Base-by-base conservation (phyloP, 2,113 vertebrate genomes). In the Ceyx margarethae region DNA sequence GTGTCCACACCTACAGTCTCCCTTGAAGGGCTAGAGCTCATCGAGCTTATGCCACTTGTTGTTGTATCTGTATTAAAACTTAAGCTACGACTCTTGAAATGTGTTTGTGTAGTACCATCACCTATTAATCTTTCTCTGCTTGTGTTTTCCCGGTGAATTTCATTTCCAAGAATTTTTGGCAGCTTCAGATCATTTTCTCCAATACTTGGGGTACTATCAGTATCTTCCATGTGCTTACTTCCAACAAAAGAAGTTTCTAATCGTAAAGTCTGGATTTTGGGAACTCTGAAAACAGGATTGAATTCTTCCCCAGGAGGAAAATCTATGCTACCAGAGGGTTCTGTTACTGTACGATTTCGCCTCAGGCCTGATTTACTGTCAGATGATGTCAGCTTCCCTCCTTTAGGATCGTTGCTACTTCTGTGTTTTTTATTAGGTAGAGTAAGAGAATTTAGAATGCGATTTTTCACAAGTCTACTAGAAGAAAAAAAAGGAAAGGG, bases 11-110 rank as follows among this genome's bases (percentile, higher is more conserved):
- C 98, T 60, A 99, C 98, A 3, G 99, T 99, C 97, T 99, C 99
- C 78, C 99, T 97, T 31, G 99, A 99, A 26, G 99, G 99, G 95
- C 99, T 99, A 51, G 99, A 99, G 94, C 99, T 99, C 99, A 99
- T 99, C 48, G 99, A 99, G 96, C 99, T 99, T 97, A 99, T 99
- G 74, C 99, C 99, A 65, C 99, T 99, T 66, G 99, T 99, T 37
- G 99, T 99, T 37, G 99, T 99, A 97, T 99, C 99, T 61, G 99
- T 99, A 96, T 99, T 99, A 94, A 99, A 99, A 97, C 99, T 99
- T 94, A 99, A 98, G 95, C 99, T 99, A 91, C 99, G 99, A 89
- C 99, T 99, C 97, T 99, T 99, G 96, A 99, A 99, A 94, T 99
- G 98, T 50, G 98, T 97, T 67, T 97, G 97, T 3, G 97, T 97